A percentile compares a stretch with the other conserved stretches of the same genome.
Conservation (phyloP, 2,113 vertebrate genomes). For the Protomyctophum bolini region DNA sequence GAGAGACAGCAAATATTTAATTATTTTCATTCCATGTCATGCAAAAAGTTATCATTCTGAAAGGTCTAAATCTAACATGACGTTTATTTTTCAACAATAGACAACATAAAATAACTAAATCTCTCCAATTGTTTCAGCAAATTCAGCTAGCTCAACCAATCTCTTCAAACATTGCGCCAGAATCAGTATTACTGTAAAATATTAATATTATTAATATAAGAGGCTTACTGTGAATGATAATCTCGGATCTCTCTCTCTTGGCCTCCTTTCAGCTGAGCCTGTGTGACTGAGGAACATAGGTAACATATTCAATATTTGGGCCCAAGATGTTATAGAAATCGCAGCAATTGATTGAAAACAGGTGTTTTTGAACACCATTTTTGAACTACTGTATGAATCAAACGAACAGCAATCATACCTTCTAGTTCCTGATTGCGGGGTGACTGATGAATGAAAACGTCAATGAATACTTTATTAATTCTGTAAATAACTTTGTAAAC, state of each 20-base stretch:
- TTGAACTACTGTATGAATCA: no score
- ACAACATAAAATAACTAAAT: background rate
- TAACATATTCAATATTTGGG: background rate
- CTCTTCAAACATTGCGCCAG: no score
- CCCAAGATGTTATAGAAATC: background rate
- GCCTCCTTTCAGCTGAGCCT: conserved; percentile 61
- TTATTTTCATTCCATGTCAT: background rate
- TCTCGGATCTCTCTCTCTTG: conserved; percentile 53
- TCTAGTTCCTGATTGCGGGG: conserved; percentile 73
- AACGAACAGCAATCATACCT: conserved; percentile 58
- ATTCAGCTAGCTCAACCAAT: no score
- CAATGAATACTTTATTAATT: background rate
- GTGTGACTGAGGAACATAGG: conserved; percentile 44
- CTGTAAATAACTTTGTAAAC: no score
- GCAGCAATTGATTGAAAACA: background rate
- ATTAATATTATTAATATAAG: background rate
- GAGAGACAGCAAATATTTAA: background rate
- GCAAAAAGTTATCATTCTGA: background rate
- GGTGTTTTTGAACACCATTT: background rate
- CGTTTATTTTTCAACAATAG: background rate
- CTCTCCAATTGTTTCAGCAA: no score
- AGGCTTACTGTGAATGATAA: conserved; percentile 61
- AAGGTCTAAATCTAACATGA: background rate
- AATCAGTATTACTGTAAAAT: no score
- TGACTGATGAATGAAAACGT: conserved; percentile 74